Base-by-base conservation (phyloP, 2,113 vertebrate genomes). In the Sminthopsis crassicaudata region DNA sequence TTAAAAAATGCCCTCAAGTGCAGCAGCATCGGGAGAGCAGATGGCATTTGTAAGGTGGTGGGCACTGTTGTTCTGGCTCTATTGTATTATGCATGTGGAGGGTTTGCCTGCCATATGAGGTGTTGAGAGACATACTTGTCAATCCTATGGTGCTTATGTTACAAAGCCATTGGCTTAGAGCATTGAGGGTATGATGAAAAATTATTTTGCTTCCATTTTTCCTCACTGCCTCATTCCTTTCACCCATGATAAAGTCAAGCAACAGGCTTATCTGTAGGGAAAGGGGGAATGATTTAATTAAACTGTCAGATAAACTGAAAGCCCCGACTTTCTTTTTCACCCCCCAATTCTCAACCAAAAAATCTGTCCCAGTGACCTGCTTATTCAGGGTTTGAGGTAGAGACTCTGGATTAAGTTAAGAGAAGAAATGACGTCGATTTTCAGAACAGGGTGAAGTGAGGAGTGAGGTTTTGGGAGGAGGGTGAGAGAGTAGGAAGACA, bases 201-300 rank as follows among this genome's bases (percentile, higher is more conserved):
- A 96, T 91, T 92, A 95, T 98, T 95, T 96, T 95, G 93, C 95
- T 97, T 95, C 96, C 92, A 0, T 0, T 96, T 97, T 94, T 46
- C 95, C 57, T 95, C 24, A 23, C 91, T 97, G 94, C 93, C 95
- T 94, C 76, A 46, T 94, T 94, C 53, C 95, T 96, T 96, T 95
- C 25, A 26, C 95, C 94, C 93, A 93, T 94, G 97, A 84, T 95
- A 92, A 94, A 90, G 96, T 95, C 96, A 76, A 96, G 0, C 91
- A 97, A 96, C 91, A 60, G 84, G 46, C 51, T 94, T 97, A 96
- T 96, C 36, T 97, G 97, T 98, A 97, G 96, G 95, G 89, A 97
- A 96, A 98, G 97, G 84, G 50, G 91, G 91, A 76, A 94, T 95
- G 96, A 98, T 98, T 97, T 98, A 98, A 98, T 98, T 98, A 98